Conservation (phyloP, 1,140 invertebrate genomes). For the Maniola jurtina region DNA sequence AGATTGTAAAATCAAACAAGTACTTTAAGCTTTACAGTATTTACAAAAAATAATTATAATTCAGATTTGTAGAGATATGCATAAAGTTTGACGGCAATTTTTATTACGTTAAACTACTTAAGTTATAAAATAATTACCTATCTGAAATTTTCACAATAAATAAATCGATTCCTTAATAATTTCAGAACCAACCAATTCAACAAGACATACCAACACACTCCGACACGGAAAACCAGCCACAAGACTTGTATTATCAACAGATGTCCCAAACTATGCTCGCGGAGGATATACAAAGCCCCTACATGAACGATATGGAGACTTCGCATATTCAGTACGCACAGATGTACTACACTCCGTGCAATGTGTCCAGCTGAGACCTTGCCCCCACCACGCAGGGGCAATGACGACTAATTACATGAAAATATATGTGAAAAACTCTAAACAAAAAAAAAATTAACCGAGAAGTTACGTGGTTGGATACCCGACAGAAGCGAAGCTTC, state of each 20-base stretch:
- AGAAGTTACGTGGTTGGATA: too few relatives aligned
- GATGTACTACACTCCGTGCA: constrained; percentile 47
- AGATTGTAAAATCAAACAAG: too few relatives aligned
- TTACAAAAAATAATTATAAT: too few relatives aligned
- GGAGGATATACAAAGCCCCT: background rate
- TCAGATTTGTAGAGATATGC: too few relatives aligned
- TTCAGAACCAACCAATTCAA: constrained; percentile 15
- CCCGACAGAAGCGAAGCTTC: too few relatives aligned
- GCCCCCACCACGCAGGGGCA: constrained; percentile 2
- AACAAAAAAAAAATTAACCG: too few relatives aligned
- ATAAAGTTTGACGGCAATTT: too few relatives aligned
- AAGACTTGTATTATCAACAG: constrained; percentile 18
- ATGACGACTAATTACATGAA: constrained; percentile 15
- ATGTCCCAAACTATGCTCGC: constrained; percentile 6
- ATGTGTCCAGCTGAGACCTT: constrained; percentile 52
- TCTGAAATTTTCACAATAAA: too few relatives aligned
- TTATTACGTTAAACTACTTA: too few relatives aligned
- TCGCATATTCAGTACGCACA: constrained; percentile 15
- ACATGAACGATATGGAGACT: constrained; percentile 15
- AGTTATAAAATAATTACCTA: too few relatives aligned
- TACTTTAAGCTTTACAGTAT: too few relatives aligned
- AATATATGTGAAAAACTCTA: background rate
- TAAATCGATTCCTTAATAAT: background rate
- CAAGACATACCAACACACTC: constrained; percentile 13
- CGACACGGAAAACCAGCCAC: constrained; percentile 20